Conservation (phyloP, 2,113 vertebrate species). For the Patagioenas fasciata region DNA sequence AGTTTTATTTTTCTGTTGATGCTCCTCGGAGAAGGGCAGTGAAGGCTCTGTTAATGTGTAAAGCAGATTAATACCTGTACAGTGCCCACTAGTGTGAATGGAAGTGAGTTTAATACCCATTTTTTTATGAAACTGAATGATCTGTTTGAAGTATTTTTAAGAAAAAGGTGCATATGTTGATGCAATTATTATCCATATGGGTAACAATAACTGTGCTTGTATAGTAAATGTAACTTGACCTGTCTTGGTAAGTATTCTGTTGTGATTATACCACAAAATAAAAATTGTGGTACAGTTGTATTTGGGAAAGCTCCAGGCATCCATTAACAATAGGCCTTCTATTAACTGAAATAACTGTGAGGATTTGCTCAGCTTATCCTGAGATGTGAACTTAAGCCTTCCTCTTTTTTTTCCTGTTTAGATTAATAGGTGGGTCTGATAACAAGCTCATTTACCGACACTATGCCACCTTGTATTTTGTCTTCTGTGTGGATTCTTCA, state of each 20-base stretch:
- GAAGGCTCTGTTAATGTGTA: not conserved
- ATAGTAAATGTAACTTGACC: not conserved
- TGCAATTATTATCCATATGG: not conserved
- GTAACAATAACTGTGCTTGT: not conserved
- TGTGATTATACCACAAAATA: not conserved
- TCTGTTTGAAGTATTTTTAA: not conserved
- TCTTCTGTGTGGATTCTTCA: constrained; percentile 98
- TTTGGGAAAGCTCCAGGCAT: not conserved
- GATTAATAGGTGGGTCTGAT: constrained; percentile 97
- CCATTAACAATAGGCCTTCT: not conserved
- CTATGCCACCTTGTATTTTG: constrained; percentile 98
- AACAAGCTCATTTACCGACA: constrained; percentile 99
- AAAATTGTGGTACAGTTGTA: not conserved
- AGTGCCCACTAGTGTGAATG: not conserved
- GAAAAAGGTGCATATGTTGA: not conserved
- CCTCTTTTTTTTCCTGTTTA: constrained; percentile 66
- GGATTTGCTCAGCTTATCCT: not conserved
- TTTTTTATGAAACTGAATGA: not conserved
- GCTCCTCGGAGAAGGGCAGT: not conserved
- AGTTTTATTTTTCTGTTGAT: not conserved
- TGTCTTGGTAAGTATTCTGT: not conserved
- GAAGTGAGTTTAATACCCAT: not conserved
- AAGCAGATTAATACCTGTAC: not conserved
- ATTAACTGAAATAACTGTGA: not conserved
- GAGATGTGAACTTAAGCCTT: not conserved